phyloP scores from a whole-genome alignment of 2,797 vertebrate genomes.

The Notolabrus celidotus region DNA sequence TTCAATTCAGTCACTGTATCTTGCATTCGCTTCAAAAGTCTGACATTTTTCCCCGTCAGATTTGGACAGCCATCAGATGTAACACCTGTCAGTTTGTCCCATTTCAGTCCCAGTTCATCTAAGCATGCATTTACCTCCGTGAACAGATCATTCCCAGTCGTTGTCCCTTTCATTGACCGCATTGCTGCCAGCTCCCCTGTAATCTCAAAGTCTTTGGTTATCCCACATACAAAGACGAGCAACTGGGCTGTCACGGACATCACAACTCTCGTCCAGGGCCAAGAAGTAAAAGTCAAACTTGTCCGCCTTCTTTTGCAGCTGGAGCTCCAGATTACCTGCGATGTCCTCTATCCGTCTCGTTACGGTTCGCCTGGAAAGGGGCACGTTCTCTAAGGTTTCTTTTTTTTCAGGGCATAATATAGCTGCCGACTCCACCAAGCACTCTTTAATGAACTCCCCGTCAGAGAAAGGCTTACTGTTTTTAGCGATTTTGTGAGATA shows the following conservation, averaged over 20 bases:
- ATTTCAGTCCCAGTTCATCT: no score
- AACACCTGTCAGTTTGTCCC: no score
- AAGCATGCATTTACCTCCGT: no score
- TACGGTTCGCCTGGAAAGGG: not conserved
- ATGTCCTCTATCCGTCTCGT: not conserved
- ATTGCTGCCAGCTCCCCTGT: no score
- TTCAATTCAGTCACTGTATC: no score
- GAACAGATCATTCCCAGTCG: no score
- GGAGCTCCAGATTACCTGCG: not conserved
- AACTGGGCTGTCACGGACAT: not conserved
- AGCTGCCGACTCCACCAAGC: slow-evolving; percentile 12
- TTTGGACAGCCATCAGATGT: no score
- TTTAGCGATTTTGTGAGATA: slow-evolving; percentile 2
- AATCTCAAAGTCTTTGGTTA: no score
- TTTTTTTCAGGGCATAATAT: not conserved
- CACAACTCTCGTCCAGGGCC: not conserved
- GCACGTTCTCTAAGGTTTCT: not conserved
- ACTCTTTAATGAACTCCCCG: slow-evolving; percentile 13
- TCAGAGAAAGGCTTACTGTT: slow-evolving; percentile 7
- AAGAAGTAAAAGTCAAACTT: not conserved
- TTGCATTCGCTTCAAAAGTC: no score
- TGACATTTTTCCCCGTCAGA: no score
- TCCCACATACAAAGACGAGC: no score
- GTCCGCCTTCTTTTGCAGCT: not conserved
- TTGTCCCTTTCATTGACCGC: no score